Evolutionary conservation across 2,113 vertebrate species (phyloP).

Genomic region (Microcebus tavaratra): DNA sequence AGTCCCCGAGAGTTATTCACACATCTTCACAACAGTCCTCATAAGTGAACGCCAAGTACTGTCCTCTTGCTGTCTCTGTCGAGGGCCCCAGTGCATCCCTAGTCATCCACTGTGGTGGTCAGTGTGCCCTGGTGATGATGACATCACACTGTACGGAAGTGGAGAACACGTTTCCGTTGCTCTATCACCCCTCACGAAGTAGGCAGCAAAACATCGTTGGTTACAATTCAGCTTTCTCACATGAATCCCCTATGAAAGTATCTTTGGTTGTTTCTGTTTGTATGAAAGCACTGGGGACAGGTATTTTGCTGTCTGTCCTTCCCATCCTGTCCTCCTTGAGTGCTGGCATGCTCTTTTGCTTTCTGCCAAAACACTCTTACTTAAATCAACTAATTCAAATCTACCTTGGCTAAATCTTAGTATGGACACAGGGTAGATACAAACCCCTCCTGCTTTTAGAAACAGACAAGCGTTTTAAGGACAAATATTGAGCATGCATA

Average conservation of each 20-base stretch:
- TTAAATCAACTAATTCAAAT: neutral
- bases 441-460: neutral
- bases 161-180: no score
- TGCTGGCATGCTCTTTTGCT: neutral
- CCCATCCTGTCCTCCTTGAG: neutral
- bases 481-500: neutral
- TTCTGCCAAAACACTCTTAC: neutral
- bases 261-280: neutral
- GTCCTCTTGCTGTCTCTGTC: neutral
- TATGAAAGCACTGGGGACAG: neutral
- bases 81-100: neutral
- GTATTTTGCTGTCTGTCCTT: neutral
- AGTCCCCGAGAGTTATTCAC: neutral
- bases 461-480: neutral
- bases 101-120: neutral
- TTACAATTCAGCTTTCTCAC: neutral
- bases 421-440: neutral
- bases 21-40: neutral
- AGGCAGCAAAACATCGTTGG: neutral
- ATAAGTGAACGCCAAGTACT: neutral
- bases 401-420: neutral
- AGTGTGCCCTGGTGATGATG: neutral
- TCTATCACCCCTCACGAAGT: neutral
- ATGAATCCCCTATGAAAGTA: neutral
- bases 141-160: accelerated